Conservation (phyloP, 2,797 vertebrate genomes). For the Galagoides demidoff region DNA sequence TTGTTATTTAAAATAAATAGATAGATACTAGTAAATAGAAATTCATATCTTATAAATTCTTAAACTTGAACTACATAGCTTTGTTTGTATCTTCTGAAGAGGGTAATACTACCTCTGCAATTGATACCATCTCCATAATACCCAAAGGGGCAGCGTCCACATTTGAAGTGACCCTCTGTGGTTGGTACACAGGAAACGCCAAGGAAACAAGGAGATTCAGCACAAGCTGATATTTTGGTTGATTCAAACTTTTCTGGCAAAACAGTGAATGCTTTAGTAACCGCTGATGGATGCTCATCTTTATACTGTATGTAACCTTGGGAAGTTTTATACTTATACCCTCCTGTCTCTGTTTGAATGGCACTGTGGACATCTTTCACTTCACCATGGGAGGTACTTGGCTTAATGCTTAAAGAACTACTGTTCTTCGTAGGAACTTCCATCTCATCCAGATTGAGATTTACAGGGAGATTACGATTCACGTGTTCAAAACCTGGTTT, state of each 20-base stretch:
- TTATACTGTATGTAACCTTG: background rate
- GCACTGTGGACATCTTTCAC: background rate
- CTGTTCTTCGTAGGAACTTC: background rate
- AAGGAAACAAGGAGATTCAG: conserved; percentile 90
- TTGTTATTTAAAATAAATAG: background rate
- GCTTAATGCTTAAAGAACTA: background rate
- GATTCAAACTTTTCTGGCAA: conserved; percentile 71
- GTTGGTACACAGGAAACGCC: conserved; percentile 90
- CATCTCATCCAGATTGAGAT: background rate
- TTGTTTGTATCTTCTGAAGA: background rate
- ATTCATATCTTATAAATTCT: background rate
- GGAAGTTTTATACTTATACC: background rate
- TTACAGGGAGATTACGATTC: background rate
- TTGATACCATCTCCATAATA: conserved; percentile 91
- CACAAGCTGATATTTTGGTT: conserved; percentile 84
- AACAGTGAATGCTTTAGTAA: conserved; percentile 48
- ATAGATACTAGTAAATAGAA: background rate
- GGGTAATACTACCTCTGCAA: conserved; percentile 90
- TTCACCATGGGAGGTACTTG: background rate
- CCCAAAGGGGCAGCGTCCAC: conserved; percentile 90
- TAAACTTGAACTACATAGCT: background rate
- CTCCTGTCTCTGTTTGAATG: background rate
- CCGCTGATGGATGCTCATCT: background rate
- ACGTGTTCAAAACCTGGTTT: background rate
- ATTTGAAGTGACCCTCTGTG: conserved; percentile 85